These are phyloP conservation scores for Stictonetta naevosa DNA, from an alignment of 2,113 vertebrate species.

Conservation along the genomic window DNA sequence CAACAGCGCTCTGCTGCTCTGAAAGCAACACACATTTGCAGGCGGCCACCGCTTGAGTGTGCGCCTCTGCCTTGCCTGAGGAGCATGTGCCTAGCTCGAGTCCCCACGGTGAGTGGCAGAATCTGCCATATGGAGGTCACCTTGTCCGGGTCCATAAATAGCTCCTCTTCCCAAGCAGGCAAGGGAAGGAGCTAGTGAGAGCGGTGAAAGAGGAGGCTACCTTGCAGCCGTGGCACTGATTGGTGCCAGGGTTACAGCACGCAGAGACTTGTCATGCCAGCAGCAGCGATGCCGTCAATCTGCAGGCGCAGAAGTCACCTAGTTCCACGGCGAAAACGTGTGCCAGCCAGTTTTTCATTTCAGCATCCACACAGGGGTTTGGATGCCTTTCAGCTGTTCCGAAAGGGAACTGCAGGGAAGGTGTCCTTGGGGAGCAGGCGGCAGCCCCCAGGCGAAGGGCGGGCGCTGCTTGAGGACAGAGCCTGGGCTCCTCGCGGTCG, in stretches of 20 bases:
- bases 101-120: constrained; percentile 57
- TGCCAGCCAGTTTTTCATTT: constrained; percentile 46
- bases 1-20: not conserved
- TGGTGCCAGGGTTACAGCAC: constrained; percentile 54
- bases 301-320: constrained; percentile 54
- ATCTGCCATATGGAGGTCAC: constrained; percentile 70
- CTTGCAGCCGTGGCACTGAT: constrained; percentile 42
- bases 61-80: constrained; percentile 15
- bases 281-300: constrained; percentile 44
- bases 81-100: constrained; percentile 28
- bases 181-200: constrained; percentile 44
- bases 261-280: constrained; percentile 42
- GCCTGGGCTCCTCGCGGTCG: not conserved
- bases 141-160: constrained; percentile 71
- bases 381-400: constrained; percentile 44
- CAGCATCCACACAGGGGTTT: constrained; percentile 49
- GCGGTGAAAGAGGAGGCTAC: constrained; percentile 41
- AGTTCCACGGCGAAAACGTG: not conserved
- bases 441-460: not conserved
- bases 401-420: not conserved
- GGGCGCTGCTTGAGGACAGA: not conserved
- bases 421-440: constrained; percentile 26
- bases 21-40: not conserved
- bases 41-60: not conserved
- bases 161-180: constrained; percentile 50